A percentile compares a stretch with the other conserved stretches of the same genome.
phyloP scores from a whole-genome alignment of 2,113 vertebrate genomes.

The Proterorhinus semilunaris region DNA sequence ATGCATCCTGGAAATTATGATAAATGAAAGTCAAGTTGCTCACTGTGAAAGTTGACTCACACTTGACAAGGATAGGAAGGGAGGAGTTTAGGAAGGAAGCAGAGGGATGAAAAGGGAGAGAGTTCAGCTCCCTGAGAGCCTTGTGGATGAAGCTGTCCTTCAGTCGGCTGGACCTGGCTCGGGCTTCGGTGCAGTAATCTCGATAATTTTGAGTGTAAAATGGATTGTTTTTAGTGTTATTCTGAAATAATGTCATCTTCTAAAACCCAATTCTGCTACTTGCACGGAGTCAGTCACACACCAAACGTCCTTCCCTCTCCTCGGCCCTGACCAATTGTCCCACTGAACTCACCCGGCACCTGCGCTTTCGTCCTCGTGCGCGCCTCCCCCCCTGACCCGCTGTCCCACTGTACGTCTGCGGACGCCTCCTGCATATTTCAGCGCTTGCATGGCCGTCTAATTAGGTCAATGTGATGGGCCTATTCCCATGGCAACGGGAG shows the following conservation, averaged over 20 bases:
- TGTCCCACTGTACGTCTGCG: constrained; percentile 35
- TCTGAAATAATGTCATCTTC: background rate
- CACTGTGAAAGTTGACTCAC: too few species aligned
- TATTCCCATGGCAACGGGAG: constrained; percentile 70
- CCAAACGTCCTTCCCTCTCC: background rate
- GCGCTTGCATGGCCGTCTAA: constrained; percentile 65
- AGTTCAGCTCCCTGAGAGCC: too few species aligned
- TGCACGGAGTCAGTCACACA: background rate
- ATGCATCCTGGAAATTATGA: too few species aligned
- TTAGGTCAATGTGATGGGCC: constrained; percentile 70
- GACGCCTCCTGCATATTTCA: constrained; percentile 66
- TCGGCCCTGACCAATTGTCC: background rate
- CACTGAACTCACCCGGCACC: background rate
- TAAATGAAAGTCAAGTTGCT: too few species aligned
- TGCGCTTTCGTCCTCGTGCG: constrained; percentile 24
- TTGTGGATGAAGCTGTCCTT: too few species aligned
- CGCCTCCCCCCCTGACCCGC: constrained; percentile 39
- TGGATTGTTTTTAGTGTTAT: too few species aligned
- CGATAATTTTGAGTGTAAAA: too few species aligned
- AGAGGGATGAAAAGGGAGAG: too few species aligned
- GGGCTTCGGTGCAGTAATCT: too few species aligned
- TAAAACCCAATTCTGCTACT: background rate
- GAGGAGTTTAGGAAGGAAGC: too few species aligned
- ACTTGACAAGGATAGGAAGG: too few species aligned
- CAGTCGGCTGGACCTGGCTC: too few species aligned